Base-by-base conservation (phyloP, 2,113 vertebrate species). In the Phocoena phocoena region DNA sequence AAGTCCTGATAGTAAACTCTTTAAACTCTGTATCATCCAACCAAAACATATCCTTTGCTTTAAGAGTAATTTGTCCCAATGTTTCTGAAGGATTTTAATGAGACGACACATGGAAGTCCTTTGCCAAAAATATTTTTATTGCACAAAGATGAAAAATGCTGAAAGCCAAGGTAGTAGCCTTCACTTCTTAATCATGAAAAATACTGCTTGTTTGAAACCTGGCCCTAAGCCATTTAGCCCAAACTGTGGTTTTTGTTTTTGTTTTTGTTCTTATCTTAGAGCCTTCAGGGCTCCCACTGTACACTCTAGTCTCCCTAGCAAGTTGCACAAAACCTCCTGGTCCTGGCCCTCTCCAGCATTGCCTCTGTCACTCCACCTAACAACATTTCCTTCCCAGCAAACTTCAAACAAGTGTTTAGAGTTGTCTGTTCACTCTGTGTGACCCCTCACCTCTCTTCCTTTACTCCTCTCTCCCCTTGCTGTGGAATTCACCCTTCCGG, bases 11-110 rank as follows among this genome's bases (percentile, higher is more conserved):
- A 86, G 31, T 85, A 84, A 92, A 50, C 33, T 58, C 4, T 92
- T 94, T 86, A 83, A 90, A 41, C n/a, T 65, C 31, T 55, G 31
- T 60, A 2, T 85, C 89, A 68, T 84, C 84, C 58, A 81, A 62
- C 9, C n/a, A 85, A 85, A 92, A 76, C 60, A 68, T 2, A 25
- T 2, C 25, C 6, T 70, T 96, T 93, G 21, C 67, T 63, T 47
- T 67, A 33, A 58, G 23, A 90, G 12, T 86, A 85, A 95, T 81
- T 86, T 86, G 10, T 62, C 20, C 2, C 7, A 50, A 6, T 76
- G 11, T 90, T 87, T 90, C 41, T 62, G 18, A 86, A 95, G n/a
- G 8, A 71, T 86, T 73, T 94, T 87, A 55, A 86, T 81, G 65
- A 84, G 17, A 25, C 2, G 11, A 60, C 8, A 62, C 25, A 60